phyloP scores from a whole-genome alignment of 2,888 invertebrate species.

The Lottia gigantea region DNA sequence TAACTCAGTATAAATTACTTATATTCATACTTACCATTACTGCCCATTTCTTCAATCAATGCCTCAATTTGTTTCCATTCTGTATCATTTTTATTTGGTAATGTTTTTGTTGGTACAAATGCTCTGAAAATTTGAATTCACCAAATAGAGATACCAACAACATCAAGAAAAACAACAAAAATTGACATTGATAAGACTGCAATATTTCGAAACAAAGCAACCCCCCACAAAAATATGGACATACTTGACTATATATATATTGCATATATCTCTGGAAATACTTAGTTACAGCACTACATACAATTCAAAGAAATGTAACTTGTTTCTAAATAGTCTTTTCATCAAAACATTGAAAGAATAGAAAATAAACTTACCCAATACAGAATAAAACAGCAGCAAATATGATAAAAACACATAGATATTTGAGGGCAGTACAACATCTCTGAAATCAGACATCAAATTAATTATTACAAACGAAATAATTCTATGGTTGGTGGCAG shows the following conservation, averaged over 20 bases:
- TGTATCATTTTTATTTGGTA: slow-evolving; percentile 44
- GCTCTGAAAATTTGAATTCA: slow-evolving; percentile 33
- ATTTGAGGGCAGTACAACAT: slow-evolving; percentile 64
- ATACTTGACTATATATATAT: no score
- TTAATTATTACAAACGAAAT: neutral
- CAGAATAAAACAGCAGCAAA: slow-evolving; percentile 61
- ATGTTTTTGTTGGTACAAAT: slow-evolving; percentile 46
- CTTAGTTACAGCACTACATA: no score
- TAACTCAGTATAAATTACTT: no score
- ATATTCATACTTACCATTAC: slow-evolving; percentile 32
- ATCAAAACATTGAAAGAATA: neutral
- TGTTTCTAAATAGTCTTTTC: no score
- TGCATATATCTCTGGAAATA: no score
- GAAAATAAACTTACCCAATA: slow-evolving; percentile 60
- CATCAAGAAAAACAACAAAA: no score
- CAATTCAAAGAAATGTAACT: no score
- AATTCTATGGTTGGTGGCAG: no score
- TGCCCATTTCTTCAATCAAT: slow-evolving; percentile 57
- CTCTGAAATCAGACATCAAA: slow-evolving; percentile 51
- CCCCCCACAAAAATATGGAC: no score
- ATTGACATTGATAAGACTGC: no score
- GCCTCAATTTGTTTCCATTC: slow-evolving; percentile 61
- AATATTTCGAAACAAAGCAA: no score
- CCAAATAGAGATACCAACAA: no score
- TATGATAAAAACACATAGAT: slow-evolving; percentile 64